Base-by-base conservation (phyloP, 2,888 invertebrate genomes). In the Suillia variegata region DNA sequence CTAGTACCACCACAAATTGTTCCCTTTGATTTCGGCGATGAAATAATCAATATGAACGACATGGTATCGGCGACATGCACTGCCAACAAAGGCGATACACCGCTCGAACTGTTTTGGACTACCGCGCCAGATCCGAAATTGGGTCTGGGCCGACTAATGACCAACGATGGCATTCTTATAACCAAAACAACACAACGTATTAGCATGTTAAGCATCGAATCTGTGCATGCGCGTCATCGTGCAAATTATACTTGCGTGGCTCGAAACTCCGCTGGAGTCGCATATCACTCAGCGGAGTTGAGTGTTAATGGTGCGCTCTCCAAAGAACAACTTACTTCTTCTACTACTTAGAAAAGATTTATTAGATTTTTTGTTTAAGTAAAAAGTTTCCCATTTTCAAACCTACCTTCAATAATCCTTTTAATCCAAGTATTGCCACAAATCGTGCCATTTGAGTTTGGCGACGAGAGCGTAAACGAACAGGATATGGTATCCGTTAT, bases 1-100 rank as follows among this genome's bases (percentile, higher is more conserved):
- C 54, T 82, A 92, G 92, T 92, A 81, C 87, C 89, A 74, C 92
- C 92, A 65, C 90, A 91, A 86, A 89, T 93, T 73, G 87, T 88
- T 71, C 87, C 89, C 66, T 92, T 92, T 74, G 86, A 88, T 73
- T 92, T 91, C 78, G 91, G 90, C 64, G 89, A 90, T 66, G 88
- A 88, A 66, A 86, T 89, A 56, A 87, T 89, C n/a, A 90, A 91
- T 76, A 89, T 90, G 71, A 89, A 90, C 54, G 90, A 91, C 71
- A 87, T 88, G 83, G 88, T 89, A 42, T 88, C 89, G 38, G 85
- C 89, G 60, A 85, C 87, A 63, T 91, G 91, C 80, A 87, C 89
- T 53, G 85, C 90, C 52, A 86, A 86, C 74, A 90, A 91, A 78
- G 92, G 94, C 61, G 93, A 94, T 81, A 86, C 88, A 70, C 94